A percentile compares a stretch with the other conserved stretches of the same genome.
Conservation (phyloP, 1,140 invertebrate species). For the Drosophila parvula region DNA sequence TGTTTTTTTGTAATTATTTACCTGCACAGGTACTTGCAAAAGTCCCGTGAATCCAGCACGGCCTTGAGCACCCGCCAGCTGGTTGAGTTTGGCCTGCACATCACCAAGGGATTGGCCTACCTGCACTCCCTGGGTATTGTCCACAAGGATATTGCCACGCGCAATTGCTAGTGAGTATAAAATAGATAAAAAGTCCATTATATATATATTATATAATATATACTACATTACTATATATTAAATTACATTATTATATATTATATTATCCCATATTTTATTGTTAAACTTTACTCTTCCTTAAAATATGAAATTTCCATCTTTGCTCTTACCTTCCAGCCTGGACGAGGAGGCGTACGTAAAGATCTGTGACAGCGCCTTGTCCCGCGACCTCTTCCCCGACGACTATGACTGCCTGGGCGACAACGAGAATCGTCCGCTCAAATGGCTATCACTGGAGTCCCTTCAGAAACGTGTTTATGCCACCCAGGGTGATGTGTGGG, state of each 20-base stretch:
- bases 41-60: slow-evolving; percentile 86
- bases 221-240: no score
- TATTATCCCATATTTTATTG: no score
- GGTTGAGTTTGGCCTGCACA: slow-evolving; percentile 95
- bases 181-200: no score
- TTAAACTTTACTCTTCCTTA: no score
- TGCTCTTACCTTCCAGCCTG: slow-evolving; percentile 86
- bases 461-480: slow-evolving; percentile 88
- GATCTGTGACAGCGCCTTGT: slow-evolving; percentile 94
- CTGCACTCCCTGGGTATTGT: slow-evolving; percentile 94
- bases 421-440: slow-evolving; percentile 97
- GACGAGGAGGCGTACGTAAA: slow-evolving; percentile 93
- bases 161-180: slow-evolving; percentile 93
- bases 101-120: slow-evolving; percentile 93
- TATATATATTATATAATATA: no score
- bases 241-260: no score
- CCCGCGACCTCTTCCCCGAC: slow-evolving; percentile 95
- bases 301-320: neutral
- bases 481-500: slow-evolving; percentile 87
- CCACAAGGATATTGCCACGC: slow-evolving; percentile 95
- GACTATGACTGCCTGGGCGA: slow-evolving; percentile 98
- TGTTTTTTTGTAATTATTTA: neutral
- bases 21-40: slow-evolving; percentile 86
- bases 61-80: slow-evolving; percentile 92
- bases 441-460: slow-evolving; percentile 97